Evolutionary conservation across 2,113 vertebrate genomes (phyloP).

Genomic region (Mastomys coucha): DNA sequence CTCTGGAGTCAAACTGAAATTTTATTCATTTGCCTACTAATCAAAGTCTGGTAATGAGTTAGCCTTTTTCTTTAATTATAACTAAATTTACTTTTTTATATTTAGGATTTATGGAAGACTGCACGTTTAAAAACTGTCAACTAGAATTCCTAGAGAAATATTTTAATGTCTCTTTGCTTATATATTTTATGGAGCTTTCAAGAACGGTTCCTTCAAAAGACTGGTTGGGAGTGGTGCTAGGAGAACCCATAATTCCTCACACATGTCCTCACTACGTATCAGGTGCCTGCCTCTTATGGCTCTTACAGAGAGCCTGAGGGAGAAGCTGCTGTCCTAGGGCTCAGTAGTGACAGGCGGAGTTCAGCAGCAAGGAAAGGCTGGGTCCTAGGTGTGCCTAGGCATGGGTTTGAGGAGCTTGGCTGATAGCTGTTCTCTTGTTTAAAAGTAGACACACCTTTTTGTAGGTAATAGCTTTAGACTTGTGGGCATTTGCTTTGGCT

Average conservation of each 20-base stretch:
- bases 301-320: no score
- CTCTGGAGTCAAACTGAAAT: neutral
- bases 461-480: neutral
- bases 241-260: neutral
- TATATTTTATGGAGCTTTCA: slow-evolving; percentile 36
- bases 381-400: no score
- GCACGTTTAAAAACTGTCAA: neutral
- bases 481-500: neutral
- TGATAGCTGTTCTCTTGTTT: neutral
- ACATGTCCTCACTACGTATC: neutral
- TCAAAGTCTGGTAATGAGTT: neutral
- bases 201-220: neutral
- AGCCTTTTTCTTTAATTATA: neutral
- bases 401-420: neutral
- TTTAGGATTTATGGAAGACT: slow-evolving; percentile 24
- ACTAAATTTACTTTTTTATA: neutral
- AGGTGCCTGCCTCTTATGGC: neutral
- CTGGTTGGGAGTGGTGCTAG: neutral
- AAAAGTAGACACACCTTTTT: neutral
- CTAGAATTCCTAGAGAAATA: neutral
- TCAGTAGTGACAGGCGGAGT: neutral
- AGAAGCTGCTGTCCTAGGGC: neutral
- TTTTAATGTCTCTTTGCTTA: slow-evolving; percentile 41
- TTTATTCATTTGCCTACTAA: neutral
- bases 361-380: no score